Evolutionary conservation across 53 echinoderm and acorn worm species (phyloP).

Genomic region (Luidia sarsii): DNA sequence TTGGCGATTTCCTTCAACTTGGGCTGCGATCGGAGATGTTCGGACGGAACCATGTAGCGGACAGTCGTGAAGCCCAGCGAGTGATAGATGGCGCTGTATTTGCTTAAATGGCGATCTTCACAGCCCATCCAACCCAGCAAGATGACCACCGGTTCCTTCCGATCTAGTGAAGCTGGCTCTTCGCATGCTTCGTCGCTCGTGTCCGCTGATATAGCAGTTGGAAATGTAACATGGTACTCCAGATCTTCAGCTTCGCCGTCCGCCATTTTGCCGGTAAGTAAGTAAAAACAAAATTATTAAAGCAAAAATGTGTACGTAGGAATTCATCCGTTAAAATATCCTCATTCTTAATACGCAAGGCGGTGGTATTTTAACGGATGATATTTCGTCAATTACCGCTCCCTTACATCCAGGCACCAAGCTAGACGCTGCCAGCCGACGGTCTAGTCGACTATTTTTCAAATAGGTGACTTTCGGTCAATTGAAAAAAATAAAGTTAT

Average conservation of each 20-base stretch:
- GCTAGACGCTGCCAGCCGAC: too few species aligned
- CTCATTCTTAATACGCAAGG: too few species aligned
- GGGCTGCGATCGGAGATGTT: slow-evolving; percentile 43
- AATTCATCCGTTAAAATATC: slow-evolving; percentile 2
- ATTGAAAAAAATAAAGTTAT: too few species aligned
- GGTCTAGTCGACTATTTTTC: too few species aligned
- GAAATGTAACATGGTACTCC: slow-evolving; percentile 96
- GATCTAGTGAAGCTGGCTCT: background rate
- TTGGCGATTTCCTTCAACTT: slow-evolving; percentile 54
- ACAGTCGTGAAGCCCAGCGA: slow-evolving; percentile 83
- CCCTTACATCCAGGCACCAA: too few species aligned
- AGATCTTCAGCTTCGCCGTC: slow-evolving; percentile 55
- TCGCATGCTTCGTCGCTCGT: slow-evolving; percentile 16
- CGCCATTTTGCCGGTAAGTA: slow-evolving; percentile 9
- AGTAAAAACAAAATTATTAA: background rate
- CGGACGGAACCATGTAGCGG: slow-evolving; percentile 71
- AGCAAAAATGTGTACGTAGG: background rate
- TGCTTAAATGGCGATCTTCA: slow-evolving; percentile 76
- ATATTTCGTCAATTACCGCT: too few species aligned
- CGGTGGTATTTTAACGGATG: too few species aligned
- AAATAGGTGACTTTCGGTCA: too few species aligned
- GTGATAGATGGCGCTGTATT: slow-evolving; percentile 89
- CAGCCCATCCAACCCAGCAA: slow-evolving; percentile 93
- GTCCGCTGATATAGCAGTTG: slow-evolving; percentile 71
- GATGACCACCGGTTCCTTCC: slow-evolving; percentile 80